Evolutionary conservation across 2,888 invertebrate genomes (phyloP).

Genomic region (Hymenopus coronatus): DNA sequence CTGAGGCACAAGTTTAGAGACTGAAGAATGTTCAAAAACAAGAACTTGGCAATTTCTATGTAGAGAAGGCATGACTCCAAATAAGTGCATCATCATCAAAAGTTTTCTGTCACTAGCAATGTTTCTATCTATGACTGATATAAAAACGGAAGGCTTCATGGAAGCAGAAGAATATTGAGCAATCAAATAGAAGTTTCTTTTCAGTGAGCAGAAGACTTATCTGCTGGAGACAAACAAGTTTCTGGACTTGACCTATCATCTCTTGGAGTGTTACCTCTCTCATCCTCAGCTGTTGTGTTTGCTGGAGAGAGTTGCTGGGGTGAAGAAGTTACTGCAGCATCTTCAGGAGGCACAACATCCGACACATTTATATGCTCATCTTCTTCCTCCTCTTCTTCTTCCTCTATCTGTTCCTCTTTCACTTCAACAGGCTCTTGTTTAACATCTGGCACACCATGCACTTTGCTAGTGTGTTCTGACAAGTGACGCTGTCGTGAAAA

Average conservation of each 20-base stretch:
- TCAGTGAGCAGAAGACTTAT: background rate
- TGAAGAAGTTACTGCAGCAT: background rate
- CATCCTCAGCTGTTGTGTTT: background rate
- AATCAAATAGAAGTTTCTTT: background rate
- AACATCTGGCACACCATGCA: constrained; percentile 5
- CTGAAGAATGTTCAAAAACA: background rate
- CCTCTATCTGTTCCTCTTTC: background rate
- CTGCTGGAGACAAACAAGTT: background rate
- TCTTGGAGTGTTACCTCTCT: background rate
- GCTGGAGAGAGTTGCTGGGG: background rate
- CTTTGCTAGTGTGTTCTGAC: constrained; percentile 37
- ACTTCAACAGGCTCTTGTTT: constrained; percentile 23
- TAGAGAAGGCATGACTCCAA: background rate
- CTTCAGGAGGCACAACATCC: constrained; percentile 2
- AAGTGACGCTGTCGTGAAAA: constrained; percentile 38
- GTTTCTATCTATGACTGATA: background rate
- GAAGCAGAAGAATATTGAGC: background rate
- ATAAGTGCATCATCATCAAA: background rate
- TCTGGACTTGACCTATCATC: background rate
- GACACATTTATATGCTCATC: constrained; percentile 24
- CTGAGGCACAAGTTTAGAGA: background rate
- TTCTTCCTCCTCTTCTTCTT: background rate
- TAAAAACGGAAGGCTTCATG: background rate
- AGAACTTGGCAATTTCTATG: background rate
- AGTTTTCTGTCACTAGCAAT: background rate